phyloP scores from a whole-genome alignment of 1,140 invertebrate genomes.

The Notospermus geniculatus region DNA sequence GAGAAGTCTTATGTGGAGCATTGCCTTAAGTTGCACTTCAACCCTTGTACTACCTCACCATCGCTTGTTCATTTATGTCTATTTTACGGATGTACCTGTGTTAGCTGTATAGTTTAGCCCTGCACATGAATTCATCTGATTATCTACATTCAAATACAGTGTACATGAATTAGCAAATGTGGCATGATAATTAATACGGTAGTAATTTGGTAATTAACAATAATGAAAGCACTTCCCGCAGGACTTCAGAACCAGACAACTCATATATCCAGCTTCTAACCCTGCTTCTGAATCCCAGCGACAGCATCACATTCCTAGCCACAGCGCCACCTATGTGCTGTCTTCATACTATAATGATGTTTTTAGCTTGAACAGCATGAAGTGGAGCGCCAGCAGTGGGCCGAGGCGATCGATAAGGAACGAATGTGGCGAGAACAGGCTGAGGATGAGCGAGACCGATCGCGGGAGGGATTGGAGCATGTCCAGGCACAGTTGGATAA shows the following conservation, averaged over 20 bases:
- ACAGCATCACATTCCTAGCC: not conserved
- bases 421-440: not conserved
- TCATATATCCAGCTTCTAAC: not conserved
- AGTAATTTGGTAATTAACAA: no score
- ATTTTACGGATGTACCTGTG: no score
- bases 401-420: conserved; percentile 4
- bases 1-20: no score
- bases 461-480: conserved; percentile 8
- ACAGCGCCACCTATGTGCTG: not conserved
- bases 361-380: conserved; percentile 1
- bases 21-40: no score
- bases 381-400: not conserved
- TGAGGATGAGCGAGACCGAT: not conserved
- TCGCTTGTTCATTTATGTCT: not conserved
- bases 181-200: no score
- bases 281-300: not conserved
- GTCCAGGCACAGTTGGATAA: conserved; percentile 1
- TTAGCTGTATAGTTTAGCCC: no score
- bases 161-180: no score
- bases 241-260: no score
- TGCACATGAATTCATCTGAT: no score
- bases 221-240: no score
- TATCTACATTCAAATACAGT: no score
- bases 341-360: conserved; percentile 1
- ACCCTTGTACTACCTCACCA: not conserved